Evolutionary conservation across 2,888 invertebrate genomes (phyloP), one percentile per base, ranked within the genome.

Genomic region (Sinhomidia bicolor): DNA sequence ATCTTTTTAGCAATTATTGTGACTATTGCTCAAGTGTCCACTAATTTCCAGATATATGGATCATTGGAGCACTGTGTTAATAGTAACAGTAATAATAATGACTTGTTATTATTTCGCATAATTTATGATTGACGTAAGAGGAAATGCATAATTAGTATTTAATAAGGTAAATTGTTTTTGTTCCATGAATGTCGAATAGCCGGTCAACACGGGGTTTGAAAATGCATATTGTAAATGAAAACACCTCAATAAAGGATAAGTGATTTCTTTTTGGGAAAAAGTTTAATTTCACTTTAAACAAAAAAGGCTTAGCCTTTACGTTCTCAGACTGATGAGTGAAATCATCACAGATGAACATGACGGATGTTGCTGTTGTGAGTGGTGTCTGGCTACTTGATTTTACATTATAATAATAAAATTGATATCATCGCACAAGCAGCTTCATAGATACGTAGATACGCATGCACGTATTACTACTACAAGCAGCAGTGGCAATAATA

Each of bases 21-120:
- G 36, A 36, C 7, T 36, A 36, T 36, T 36, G 3, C 3, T 36
- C 36, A n/a, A n/a, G n/a, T 23, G 14, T 71, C n/a, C n/a, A n/a
- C n/a, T n/a, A n/a, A n/a, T 36, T 20, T 20, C 47, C 47, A 1
- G 74, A 47, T 47, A 47, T 47, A 26, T 44, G 74, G 47, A 78
- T 78, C 54, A 54, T 54, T 29, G 78, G 78, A 78, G 12, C 29
- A 78, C 78, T 78, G 54, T 78, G 78, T 54, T 78, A 78, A 29
- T 54, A 36, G 36, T 3, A n/a, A 12, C 5, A 62, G 23, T 9
- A 62, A 57, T 57, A 4, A 14, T 7, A 17, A 57, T 5, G 57
- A 23, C 23, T 23, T 23, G n/a, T n/a, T n/a, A n/a, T n/a, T n/a
- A n/a, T n/a, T n/a, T n/a, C n/a, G n/a, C 47, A 54, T 54, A 5